Conservation (phyloP, 2,888 invertebrate species). For the Tupiocoris notatus region DNA sequence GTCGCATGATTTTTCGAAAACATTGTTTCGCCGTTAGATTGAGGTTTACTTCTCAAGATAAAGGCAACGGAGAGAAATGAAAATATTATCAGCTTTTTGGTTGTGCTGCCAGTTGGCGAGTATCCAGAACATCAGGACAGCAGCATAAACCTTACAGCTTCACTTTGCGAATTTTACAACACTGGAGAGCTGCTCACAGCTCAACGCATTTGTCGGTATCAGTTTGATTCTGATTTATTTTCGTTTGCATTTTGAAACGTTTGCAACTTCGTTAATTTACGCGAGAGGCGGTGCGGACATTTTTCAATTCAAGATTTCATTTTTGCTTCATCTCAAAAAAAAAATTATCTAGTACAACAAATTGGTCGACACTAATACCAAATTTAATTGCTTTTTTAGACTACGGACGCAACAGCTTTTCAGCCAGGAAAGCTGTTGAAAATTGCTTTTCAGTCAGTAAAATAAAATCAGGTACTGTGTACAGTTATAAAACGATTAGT, state of each 20-base stretch:
- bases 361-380: no score
- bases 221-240: background rate
- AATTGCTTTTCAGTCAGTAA: no score
- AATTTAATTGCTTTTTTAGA: no score
- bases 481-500: no score
- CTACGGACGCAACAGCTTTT: no score
- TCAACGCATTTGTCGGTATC: background rate
- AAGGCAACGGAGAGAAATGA: slow-evolving; percentile 29
- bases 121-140: slow-evolving; percentile 33
- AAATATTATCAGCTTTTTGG: slow-evolving; percentile 39
- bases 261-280: background rate
- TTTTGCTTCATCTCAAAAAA: no score
- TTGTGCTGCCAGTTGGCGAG: slow-evolving; percentile 40
- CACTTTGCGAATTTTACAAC: slow-evolving; percentile 27
- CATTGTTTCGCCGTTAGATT: slow-evolving; percentile 16
- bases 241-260: background rate
- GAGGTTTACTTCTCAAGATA: slow-evolving; percentile 29
- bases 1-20: background rate
- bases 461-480: no score
- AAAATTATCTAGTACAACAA: no score
- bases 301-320: no score
- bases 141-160: slow-evolving; percentile 34
- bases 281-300: no score
- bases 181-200: background rate
- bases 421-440: no score